Evolutionary conservation across 2,888 invertebrate species (phyloP), one percentile per base, ranked within the genome.

Genomic region (Papilio demoleus): DNA sequence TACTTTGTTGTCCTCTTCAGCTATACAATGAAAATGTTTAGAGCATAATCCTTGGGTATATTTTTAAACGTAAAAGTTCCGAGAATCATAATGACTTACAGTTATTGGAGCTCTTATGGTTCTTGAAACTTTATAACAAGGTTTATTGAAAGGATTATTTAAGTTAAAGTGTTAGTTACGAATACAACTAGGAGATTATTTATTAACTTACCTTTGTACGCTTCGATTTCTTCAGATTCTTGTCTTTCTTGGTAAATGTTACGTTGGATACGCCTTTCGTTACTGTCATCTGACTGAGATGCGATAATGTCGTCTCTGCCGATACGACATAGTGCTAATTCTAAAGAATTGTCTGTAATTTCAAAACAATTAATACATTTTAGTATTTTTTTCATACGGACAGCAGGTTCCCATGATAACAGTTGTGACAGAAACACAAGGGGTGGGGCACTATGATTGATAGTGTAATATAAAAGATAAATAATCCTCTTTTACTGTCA

Each of bases 281-380:
- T 93, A 17, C 93, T 94, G 40, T 93, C 87, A 72, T 94, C 95
- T 75, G 96, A 95, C 86, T 97, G 97, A 77, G 97, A 96, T 74
- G 96, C 95, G 77, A 98, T 96, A 65, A 99, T 98, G 84, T 99
- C 98, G 80, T 97, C 97, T 76, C 99, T 94, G 68, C 97, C 97
- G 72, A 99, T 97, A 75, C 95, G 94, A 78, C 95, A 95, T 56
- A 99, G 93, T 1, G 97, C 98, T 76, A 96, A 94, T 85, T 98
- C 98, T 76, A 99, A 88, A 6, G 95, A 95, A 78, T 95, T 95
- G 73, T 93, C 93, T 93, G 74, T 1, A 79, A 80, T 34, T 67
- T 59, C 2, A 61, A 38, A 47, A 67, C 17, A 40, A n/a, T n/a
- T n/a, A n/a, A n/a, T n/a, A n/a, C n/a, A n/a, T n/a, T n/a, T n/a